These are phyloP conservation scores for Bembecia ichneumoniformis DNA, from an alignment of 2,888 invertebrate genomes.

Conservation along the genomic window DNA sequence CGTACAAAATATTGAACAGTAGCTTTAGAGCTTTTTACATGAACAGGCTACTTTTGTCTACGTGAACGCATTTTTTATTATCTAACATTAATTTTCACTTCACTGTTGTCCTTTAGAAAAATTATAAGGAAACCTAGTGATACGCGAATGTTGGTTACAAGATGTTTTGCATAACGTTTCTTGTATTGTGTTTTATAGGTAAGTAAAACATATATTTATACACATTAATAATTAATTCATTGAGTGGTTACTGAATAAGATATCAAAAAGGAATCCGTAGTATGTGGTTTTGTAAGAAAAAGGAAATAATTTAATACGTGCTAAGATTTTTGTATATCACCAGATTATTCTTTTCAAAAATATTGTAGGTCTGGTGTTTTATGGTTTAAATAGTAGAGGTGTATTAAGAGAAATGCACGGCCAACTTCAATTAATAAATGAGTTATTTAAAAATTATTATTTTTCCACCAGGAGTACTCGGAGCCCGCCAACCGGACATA, in stretches of 20 bases:
- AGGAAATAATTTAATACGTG: no score
- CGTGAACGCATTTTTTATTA: not conserved
- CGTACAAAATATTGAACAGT: constrained; percentile 31
- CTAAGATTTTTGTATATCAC: no score
- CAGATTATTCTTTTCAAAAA: no score
- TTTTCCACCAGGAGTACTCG: constrained; percentile 32
- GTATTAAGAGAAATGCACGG: no score
- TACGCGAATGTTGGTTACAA: constrained; percentile 29
- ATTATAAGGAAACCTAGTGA: not conserved
- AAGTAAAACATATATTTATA: constrained; percentile 13
- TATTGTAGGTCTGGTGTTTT: no score
- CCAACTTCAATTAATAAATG: no score
- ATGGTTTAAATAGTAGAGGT: no score
- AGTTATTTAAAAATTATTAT: constrained; percentile 16
- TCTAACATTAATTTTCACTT: not conserved
- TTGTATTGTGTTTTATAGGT: constrained; percentile 35
- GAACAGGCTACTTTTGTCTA: constrained; percentile 32
- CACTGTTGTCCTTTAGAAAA: not conserved
- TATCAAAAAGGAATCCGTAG: not conserved
- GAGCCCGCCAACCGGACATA: constrained; percentile 38
- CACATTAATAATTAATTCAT: not conserved
- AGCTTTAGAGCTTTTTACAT: constrained; percentile 50
- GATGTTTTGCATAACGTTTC: constrained; percentile 30
- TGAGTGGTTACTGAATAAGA: not conserved
- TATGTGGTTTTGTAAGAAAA: no score